phyloP scores from a whole-genome alignment of 2,888 invertebrate genomes.

The Drosophila quasianomalipes region DNA sequence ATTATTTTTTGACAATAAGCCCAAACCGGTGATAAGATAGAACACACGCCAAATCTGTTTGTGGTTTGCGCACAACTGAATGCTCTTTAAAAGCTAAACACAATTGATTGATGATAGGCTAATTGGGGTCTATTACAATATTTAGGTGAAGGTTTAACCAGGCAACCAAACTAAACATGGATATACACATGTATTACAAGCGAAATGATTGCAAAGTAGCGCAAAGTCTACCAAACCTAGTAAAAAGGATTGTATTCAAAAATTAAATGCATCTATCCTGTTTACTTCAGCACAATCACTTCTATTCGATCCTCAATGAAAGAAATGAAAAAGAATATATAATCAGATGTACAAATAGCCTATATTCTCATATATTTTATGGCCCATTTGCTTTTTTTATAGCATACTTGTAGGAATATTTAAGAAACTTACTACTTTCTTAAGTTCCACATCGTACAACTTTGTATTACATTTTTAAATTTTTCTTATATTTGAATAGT shows the following conservation, averaged over 20 bases:
- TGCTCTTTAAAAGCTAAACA: conserved; percentile 30
- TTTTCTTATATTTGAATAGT: not conserved
- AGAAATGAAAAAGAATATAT: not conserved
- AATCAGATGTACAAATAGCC: not conserved
- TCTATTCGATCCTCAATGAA: not conserved
- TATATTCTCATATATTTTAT: not conserved
- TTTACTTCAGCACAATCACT: not conserved
- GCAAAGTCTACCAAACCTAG: not conserved
- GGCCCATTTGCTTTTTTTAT: not conserved
- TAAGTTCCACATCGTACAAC: not conserved
- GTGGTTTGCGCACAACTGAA: conserved; percentile 7
- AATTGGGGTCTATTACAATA: not conserved
- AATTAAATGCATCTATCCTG: not conserved
- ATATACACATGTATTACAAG: not conserved
- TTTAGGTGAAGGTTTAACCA: not conserved
- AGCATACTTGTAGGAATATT: conserved; percentile 27
- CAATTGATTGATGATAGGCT: conserved; percentile 21
- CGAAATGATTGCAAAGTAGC: too few species aligned
- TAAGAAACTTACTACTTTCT: not conserved
- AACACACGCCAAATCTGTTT: conserved; percentile 1
- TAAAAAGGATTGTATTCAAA: not conserved
- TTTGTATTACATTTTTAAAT: not conserved
- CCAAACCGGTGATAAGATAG: conserved; percentile 51
- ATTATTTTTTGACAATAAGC: conserved; percentile 30
- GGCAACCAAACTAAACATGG: not conserved